phyloP scores from a whole-genome alignment of 2,113 vertebrate species.

The Nicator chloris region DNA sequence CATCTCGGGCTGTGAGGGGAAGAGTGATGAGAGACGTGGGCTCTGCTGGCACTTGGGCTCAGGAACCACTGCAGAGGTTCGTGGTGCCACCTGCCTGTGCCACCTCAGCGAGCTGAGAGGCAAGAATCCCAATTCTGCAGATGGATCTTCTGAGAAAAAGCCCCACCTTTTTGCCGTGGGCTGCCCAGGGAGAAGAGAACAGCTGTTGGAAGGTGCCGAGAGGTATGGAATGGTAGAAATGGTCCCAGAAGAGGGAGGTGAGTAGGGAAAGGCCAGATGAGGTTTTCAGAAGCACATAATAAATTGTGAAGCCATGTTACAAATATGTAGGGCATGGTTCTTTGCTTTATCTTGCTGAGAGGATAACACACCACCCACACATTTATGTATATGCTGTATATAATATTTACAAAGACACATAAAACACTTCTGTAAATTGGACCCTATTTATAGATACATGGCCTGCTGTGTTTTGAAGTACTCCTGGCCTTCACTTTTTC shows the following conservation, averaged over 20 bases:
- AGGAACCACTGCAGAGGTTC: neutral
- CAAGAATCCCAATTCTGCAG: neutral
- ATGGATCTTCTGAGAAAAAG: neutral
- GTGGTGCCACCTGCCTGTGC: neutral
- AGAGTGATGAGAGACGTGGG: neutral
- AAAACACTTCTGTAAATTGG: neutral
- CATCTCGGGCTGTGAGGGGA: neutral
- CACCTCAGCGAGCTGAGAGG: neutral
- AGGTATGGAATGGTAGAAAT: neutral
- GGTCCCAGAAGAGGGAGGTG: neutral
- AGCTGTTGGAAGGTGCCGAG: constrained; percentile 16
- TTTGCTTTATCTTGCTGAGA: neutral
- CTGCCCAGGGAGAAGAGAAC: neutral
- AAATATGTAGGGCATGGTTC: neutral
- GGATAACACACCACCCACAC: neutral
- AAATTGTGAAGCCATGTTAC: constrained; percentile 11
- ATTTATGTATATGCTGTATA: neutral
- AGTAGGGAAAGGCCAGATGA: neutral
- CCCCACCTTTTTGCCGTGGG: neutral
- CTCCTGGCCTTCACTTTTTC: neutral
- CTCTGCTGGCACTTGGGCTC: neutral
- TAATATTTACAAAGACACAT: neutral
- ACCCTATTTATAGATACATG: neutral
- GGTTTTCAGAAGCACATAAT: constrained; percentile 4
- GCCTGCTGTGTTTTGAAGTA: neutral